Base-by-base conservation (phyloP, 2,888 invertebrate genomes). In the Ommatoiulus sabulosus region DNA sequence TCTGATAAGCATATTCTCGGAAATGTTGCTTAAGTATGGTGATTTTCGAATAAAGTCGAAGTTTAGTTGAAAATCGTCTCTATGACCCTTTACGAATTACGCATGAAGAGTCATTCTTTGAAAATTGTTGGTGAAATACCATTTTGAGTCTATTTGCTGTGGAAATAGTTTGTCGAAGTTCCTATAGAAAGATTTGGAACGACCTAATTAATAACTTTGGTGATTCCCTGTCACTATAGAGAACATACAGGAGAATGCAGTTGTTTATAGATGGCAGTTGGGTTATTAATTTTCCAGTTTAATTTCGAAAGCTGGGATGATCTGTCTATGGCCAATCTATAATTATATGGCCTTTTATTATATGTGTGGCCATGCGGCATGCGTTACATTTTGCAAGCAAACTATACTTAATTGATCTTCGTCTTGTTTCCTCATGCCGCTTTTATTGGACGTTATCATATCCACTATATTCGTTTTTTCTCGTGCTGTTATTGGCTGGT, bases 381-480 rank as follows among this genome's bases (percentile, higher is more conserved):
- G 57, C 17, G 17, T 57, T 57, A 57, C 57, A 63, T 63, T 63
- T 63, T 63, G 63, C 63, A 63, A 63, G 63, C 63, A 63, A 63
- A 63, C 63, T 20, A 63, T 63, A 63, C 63, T 63, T 63, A 63
- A 63, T 63, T 63, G 63, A 63, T 63, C 63, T 20, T 63, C 20
- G 63, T 6, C 63, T 63, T 20, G 63, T 63, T 63, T 63, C 20
- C 63, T 63, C n/a, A 20, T 20, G 6, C 63, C 63, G 63, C 20
- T 63, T 63, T 63, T 63, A 63, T 63, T 63, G 63, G 63, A 63
- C 63, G 63, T 63, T 63, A 63, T 63, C 63, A 63, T 63, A 20
- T 20, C 63, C 63, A 20, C 63, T 63, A 63, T 63, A 63, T 63
- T 63, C 63, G 63, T 63, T 63, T 63, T 63, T 63, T 63, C 63